Percentiles rank a stretch among this genome's conserved stretches.
Conservation (phyloP, 2,113 vertebrate genomes). For the Marmota monax region DNA sequence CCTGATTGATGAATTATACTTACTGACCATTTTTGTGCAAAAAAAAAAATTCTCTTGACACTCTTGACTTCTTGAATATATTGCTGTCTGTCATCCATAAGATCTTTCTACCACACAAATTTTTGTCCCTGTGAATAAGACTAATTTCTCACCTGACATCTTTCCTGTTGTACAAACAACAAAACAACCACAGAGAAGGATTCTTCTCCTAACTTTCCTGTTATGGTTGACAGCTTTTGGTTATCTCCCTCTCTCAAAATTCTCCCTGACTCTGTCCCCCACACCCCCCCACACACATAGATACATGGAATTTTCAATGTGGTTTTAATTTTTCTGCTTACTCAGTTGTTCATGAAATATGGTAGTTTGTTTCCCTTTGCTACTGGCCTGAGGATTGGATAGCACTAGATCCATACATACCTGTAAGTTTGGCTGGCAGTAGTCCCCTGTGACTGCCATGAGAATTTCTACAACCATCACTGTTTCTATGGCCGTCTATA, state of each 20-base stretch:
- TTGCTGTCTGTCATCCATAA: no score
- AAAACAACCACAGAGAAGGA: not conserved
- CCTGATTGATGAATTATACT: not conserved
- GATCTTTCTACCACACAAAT: no score
- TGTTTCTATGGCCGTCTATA: not conserved
- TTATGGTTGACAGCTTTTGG: not conserved
- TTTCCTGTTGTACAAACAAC: not conserved
- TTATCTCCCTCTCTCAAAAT: not conserved
- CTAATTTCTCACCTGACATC: not conserved
- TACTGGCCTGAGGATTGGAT: no score
- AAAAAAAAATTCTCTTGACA: no score
- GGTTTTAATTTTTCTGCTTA: not conserved
- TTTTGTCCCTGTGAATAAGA: no score
- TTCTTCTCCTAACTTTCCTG: not conserved
- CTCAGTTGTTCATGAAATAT: not conserved
- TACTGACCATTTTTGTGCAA: no score
- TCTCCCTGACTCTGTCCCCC: no score
- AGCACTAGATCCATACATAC: rapidly evolving
- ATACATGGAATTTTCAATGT: not conserved
- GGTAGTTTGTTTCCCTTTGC: no score
- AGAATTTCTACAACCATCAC: not conserved
- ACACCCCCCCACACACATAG: no score
- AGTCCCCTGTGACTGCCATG: not conserved
- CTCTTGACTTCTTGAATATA: no score
- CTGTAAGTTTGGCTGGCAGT: no score